Percentiles rank a stretch among this genome's conserved stretches.
These are phyloP conservation scores for Seira ritae DNA, from an alignment of 2,888 invertebrate species.

Conservation along the genomic window DNA sequence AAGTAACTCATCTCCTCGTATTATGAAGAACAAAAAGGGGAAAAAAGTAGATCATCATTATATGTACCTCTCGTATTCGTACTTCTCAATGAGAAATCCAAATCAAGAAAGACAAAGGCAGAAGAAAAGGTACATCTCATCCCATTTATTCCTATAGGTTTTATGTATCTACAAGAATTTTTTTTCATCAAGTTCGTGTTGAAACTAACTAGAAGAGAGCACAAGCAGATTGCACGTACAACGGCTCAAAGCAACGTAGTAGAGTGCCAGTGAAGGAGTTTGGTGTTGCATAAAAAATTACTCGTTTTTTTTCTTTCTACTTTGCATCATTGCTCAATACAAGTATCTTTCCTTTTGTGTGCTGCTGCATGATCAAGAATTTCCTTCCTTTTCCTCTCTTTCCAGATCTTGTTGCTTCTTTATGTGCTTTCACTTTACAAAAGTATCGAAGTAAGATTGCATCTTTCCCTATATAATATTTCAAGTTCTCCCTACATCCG, in stretches of 20 bases:
- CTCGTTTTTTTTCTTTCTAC: conserved; percentile 34
- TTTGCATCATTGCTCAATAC: conserved; percentile 38
- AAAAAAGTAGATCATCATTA: neutral
- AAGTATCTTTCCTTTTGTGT: conserved; percentile 10
- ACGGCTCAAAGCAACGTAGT: conserved; percentile 20
- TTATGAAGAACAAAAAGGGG: neutral
- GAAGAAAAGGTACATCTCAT: neutral
- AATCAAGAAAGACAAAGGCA: conserved; percentile 9
- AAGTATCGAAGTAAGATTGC: conserved; percentile 17
- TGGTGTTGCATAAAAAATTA: conserved; percentile 56
- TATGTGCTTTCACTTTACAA: neutral
- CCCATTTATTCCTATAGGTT: neutral
- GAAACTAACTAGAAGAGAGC: neutral
- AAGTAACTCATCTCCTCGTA: neutral
- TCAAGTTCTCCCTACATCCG: conserved; percentile 41
- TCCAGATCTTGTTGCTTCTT: conserved; percentile 13
- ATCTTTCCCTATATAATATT: conserved; percentile 38
- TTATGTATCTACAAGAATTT: conserved; percentile 1
- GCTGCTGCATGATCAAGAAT: conserved; percentile 7
- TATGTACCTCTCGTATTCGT: neutral
- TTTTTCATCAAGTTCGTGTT: conserved; percentile 36
- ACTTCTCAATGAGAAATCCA: neutral
- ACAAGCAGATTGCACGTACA: conserved; percentile 51
- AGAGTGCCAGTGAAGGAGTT: conserved; percentile 54
- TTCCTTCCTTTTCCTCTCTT: conserved; percentile 43